A percentile compares a stretch with the other conserved stretches of the same genome.
Conservation (phyloP, 2,888 invertebrate genomes). For the Coenonympha glycerion region DNA sequence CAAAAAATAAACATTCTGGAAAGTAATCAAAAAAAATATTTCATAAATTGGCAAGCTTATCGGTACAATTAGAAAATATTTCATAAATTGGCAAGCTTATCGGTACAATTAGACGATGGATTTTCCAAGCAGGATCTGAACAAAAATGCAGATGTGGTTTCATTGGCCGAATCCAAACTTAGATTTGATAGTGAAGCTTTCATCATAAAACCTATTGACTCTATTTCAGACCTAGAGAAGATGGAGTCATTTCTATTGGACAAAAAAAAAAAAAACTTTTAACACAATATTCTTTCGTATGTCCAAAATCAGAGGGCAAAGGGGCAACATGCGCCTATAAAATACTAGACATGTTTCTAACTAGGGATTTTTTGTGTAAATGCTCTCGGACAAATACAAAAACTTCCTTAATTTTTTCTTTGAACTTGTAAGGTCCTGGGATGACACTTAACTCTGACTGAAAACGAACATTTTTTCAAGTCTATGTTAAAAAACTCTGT, state of each 20-base stretch:
- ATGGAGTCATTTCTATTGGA: neutral
- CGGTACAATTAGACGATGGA: neutral
- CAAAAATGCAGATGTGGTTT: neutral
- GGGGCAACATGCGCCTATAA: neutral
- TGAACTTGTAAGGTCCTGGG: neutral
- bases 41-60: neutral
- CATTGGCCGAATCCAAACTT: neutral
- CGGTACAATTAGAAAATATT: neutral
- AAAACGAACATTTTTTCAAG: slow-evolving; percentile 1
- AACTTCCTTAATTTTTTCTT: neutral
- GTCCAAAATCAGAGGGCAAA: neutral
- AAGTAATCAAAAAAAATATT: too few species aligned
- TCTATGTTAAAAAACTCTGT: neutral
- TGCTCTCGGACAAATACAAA: neutral
- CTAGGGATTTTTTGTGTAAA: neutral
- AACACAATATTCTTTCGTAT: neutral
- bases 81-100: neutral
- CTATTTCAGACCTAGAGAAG: neutral
- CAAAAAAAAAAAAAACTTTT: neutral
- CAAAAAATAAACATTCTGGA: neutral
- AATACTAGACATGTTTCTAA: neutral
- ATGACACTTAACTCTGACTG: neutral
- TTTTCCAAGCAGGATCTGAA: neutral
- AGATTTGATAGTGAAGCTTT: neutral
- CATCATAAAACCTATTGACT: neutral